Conservation (phyloP, 2,113 vertebrate genomes). For the Pelusios castaneus region DNA sequence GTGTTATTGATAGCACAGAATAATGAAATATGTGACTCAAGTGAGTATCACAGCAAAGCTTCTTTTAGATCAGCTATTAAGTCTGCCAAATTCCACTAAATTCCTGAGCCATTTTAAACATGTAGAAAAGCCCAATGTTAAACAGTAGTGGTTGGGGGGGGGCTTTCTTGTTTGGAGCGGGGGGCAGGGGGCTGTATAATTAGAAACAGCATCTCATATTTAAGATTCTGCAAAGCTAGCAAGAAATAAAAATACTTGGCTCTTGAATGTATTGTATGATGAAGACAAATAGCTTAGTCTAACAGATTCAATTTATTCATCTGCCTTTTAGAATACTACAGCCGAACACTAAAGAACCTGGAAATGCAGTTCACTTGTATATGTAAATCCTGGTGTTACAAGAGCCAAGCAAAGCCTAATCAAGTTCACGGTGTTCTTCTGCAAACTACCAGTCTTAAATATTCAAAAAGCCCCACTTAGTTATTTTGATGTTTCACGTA, state of each 20-base stretch:
- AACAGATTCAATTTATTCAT: conserved; percentile 26
- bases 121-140: conserved; percentile 62
- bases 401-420: conserved; percentile 59
- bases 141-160: conserved; percentile 11
- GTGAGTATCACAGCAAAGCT: conserved; percentile 59
- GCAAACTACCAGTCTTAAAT: conserved; percentile 17
- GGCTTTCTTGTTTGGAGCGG: not conserved
- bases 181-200: conserved; percentile 37
- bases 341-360: conserved; percentile 57
- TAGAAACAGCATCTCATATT: conserved; percentile 58
- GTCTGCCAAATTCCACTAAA: conserved; percentile 73
- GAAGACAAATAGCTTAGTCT: conserved; percentile 2
- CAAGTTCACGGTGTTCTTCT: conserved; percentile 32
- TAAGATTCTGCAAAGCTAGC: conserved; percentile 51
- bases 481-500: conserved; percentile 36
- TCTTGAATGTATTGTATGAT: conserved; percentile 37
- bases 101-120: conserved; percentile 68
- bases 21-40: conserved; percentile 45
- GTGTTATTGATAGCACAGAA: conserved; percentile 1
- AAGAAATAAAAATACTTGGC: conserved; percentile 23
- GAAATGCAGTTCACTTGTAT: conserved; percentile 5
- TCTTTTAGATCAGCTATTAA: conserved; percentile 67
- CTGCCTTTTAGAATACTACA: conserved; percentile 51
- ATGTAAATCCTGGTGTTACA: conserved; percentile 45
- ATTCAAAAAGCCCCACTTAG: conserved; percentile 23